These are phyloP conservation scores for Myripristis jacobus DNA, from an alignment of 2,797 vertebrate genomes.

Conservation along the genomic window DNA sequence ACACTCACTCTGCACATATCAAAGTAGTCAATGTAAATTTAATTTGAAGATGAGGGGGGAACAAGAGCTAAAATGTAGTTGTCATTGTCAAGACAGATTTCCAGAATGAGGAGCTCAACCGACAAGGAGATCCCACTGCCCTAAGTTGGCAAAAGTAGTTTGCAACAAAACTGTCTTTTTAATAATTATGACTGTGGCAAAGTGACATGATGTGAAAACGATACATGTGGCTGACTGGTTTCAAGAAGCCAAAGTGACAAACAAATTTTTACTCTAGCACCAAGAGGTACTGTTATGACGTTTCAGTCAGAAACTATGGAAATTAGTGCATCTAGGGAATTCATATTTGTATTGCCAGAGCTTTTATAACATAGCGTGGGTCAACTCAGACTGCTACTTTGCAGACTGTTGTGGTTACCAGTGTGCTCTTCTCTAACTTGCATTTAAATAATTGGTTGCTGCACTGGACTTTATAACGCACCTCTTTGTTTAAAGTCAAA, in stretches of 20 bases:
- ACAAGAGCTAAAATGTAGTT: constrained; percentile 79
- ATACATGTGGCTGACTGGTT: constrained; percentile 53
- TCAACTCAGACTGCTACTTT: background rate
- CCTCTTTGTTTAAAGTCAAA: constrained; percentile 3
- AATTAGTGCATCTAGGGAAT: constrained; percentile 2
- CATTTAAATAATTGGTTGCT: background rate
- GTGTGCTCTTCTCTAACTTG: background rate
- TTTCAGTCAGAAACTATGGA: constrained; percentile 8
- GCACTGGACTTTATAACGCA: background rate
- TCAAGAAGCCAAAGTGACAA: constrained; percentile 44
- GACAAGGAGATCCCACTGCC: constrained; percentile 62
- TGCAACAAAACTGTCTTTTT: constrained; percentile 55
- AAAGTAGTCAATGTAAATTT: constrained; percentile 82
- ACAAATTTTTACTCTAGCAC: constrained; percentile 14
- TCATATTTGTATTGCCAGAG: background rate
- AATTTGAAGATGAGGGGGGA: constrained; percentile 78
- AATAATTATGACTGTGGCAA: constrained; percentile 60
- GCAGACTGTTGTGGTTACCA: background rate
- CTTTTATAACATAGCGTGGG: background rate
- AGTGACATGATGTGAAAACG: constrained; percentile 58
- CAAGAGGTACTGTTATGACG: background rate
- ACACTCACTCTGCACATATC: constrained; percentile 80
- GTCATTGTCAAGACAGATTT: constrained; percentile 77
- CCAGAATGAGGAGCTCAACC: constrained; percentile 64
- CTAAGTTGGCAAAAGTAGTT: constrained; percentile 71